phyloP scores from a whole-genome alignment of 2,113 vertebrate species.

The Phyllopteryx taeniolatus region DNA sequence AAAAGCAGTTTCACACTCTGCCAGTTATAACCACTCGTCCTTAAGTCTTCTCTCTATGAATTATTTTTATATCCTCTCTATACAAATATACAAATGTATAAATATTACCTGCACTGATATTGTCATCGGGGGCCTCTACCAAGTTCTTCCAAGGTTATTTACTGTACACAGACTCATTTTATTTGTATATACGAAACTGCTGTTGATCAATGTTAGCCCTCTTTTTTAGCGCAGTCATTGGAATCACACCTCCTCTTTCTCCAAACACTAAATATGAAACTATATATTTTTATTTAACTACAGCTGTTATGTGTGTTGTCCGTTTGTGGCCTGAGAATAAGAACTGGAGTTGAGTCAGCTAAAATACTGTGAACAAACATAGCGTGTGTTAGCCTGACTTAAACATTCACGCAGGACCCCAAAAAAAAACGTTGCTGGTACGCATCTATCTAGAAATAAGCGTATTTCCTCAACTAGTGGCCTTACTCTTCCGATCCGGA shows the following conservation, averaged over 20 bases:
- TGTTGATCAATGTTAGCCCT: conserved; percentile 46
- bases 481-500: background rate
- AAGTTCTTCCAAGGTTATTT: conserved; percentile 56
- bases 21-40: conserved; percentile 77
- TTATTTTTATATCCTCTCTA: conserved; percentile 64
- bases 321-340: background rate
- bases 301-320: background rate
- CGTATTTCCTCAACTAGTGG: background rate
- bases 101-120: conserved; percentile 58
- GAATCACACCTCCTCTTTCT: background rate
- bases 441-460: background rate
- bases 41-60: conserved; percentile 67
- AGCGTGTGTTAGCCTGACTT: background rate
- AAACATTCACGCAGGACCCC: background rate
- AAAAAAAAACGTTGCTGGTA: background rate
- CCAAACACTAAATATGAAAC: conserved; percentile 45
- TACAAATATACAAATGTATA: conserved; percentile 36
- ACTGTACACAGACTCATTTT: conserved; percentile 32
- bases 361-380: conserved; percentile 4
- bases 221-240: conserved; percentile 24
- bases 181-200: conserved; percentile 65
- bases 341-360: background rate
- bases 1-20: conserved; percentile 73
- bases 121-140: conserved; percentile 53
- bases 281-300: conserved; percentile 44